Percentiles rank a stretch among this genome's conserved stretches.
Evolutionary conservation across 2,797 vertebrate genomes (phyloP).

Genomic region (Remorina albescens): DNA sequence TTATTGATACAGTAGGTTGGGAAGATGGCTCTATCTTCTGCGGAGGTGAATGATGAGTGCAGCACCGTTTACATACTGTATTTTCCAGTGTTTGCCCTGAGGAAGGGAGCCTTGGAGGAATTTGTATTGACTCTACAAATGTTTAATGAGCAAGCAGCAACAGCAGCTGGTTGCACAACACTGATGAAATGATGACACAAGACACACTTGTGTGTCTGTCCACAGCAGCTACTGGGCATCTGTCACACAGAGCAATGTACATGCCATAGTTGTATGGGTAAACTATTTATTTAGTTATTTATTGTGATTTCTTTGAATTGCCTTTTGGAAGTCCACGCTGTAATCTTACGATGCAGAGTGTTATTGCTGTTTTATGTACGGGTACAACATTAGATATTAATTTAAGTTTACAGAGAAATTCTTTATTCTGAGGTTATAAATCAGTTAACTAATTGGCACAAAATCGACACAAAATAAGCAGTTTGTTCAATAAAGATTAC

Average conservation of each 20-base stretch:
- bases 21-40: conserved; percentile 75
- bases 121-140: conserved; percentile 85
- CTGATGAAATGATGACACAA: conserved; percentile 73
- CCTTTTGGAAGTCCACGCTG: neutral
- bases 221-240: conserved; percentile 41
- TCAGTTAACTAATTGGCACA: neutral
- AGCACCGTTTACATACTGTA: conserved; percentile 75
- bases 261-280: neutral
- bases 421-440: no score
- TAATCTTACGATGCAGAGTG: neutral
- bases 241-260: conserved; percentile 4
- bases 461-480: neutral
- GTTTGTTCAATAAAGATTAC: neutral
- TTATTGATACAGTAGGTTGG: conserved; percentile 78
- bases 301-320: neutral
- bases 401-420: no score
- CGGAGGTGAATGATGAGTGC: conserved; percentile 71
- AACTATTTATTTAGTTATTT: neutral
- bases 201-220: conserved; percentile 50
- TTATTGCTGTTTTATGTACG: neutral
- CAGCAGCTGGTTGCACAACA: conserved; percentile 74
- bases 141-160: conserved; percentile 82
- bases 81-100: conserved; percentile 78
- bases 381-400: no score
- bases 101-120: conserved; percentile 76